These are phyloP conservation scores for Melanogrammus aeglefinus DNA, from an alignment of 2,797 vertebrate genomes.

Conservation along the genomic window DNA sequence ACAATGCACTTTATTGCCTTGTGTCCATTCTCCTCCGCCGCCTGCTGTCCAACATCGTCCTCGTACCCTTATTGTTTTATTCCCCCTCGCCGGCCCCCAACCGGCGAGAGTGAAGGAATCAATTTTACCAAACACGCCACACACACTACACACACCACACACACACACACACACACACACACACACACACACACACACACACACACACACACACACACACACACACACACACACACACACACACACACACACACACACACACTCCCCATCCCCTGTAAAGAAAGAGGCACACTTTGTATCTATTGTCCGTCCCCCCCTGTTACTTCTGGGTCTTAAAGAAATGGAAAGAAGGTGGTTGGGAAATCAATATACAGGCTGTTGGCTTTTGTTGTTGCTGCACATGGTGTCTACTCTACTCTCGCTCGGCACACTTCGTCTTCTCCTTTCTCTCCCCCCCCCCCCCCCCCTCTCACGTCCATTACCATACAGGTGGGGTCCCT, in stretches of 20 bases:
- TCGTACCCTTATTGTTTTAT: conserved; percentile 51
- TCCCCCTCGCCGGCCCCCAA: conserved; percentile 16
- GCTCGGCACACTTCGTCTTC: conserved; percentile 50
- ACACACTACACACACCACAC: too few species aligned
- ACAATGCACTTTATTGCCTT: conserved; percentile 60
- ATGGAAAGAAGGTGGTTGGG: conserved; percentile 39
- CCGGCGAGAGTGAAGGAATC: not conserved
- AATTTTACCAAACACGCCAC: conserved; percentile 3
- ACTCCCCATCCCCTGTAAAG: too few species aligned
- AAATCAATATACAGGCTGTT: conserved; percentile 62
- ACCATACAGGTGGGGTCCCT: conserved; percentile 74
- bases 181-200: not conserved
- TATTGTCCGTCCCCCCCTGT: not conserved
- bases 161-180: not conserved
- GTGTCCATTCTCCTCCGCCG: conserved; percentile 48
- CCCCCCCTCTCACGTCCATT: conserved; percentile 42
- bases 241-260: not conserved
- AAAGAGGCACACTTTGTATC: too few species aligned
- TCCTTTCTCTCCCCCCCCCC: conserved; percentile 24
- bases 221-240: not conserved
- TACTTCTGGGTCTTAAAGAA: conserved; percentile 54
- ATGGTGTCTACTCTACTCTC: conserved; percentile 19
- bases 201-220: not conserved
- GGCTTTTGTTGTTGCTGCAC: conserved; percentile 51
- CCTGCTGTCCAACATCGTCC: conserved; percentile 35